Base-by-base conservation (phyloP, 2,888 invertebrate genomes). In the Lasioglossum calceatum region DNA sequence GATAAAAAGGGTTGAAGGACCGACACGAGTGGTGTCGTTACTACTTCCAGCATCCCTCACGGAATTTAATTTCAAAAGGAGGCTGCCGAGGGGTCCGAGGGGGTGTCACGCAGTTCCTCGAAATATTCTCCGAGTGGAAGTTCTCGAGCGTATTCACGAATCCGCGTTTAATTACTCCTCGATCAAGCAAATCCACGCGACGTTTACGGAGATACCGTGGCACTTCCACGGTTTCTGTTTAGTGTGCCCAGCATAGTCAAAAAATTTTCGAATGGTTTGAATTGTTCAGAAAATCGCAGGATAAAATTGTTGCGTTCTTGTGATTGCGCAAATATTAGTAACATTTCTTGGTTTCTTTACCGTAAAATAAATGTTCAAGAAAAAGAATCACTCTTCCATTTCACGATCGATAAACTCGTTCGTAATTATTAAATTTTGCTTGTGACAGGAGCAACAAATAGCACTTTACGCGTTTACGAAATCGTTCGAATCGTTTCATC, bases 1-100 rank as follows among this genome's bases (percentile, higher is more conserved):
- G 78, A 79, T 79, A 86, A 86, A 87, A 87, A 79, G 84, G 84
- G 47, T 47, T 79, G 71, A 61, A 77, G 87, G 77, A 36, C 73
- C 58, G 77, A 79, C 78, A 80, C 79, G 85, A 82, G 82, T 81
- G 82, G 78, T 79, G 85, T 75, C 79, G 79, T 84, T 86, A 77
- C 80, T 71, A 39, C 50, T 58, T 42, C 12, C 54, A 16, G 4
- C 81, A 67, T 39, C 83, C 80, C 58, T 72, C 86, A 10, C 72
- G 82, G 79, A 86, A 79, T 81, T 83, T 87, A 50, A 77, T 80
- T 86, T 83, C 76, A 81, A 83, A 83, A 67, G 78, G 70, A 16
- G 54, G 36, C 36, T 23, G 76, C 77, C 76, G 67, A 36, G 61
- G 50, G 36, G 58, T 1, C 44, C 32, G 27, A 44, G 77, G 2